Evolutionary conservation across 2,797 vertebrate genomes (phyloP), one percentile per base, ranked within the genome.

Genomic region (Pyrocephalus nanus): DNA sequence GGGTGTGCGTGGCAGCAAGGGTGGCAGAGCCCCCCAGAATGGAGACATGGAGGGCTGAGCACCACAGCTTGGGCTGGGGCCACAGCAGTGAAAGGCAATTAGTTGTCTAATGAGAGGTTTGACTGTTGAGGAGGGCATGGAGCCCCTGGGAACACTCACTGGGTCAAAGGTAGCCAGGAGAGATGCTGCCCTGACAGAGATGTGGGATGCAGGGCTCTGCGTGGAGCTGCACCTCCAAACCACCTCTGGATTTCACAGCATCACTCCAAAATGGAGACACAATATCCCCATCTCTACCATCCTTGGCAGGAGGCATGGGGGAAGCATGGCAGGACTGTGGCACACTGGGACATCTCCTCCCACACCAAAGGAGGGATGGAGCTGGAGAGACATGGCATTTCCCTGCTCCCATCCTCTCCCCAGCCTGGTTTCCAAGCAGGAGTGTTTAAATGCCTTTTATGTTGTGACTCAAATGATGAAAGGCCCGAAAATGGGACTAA

Each of bases 381-480:
- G 18, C 7, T 16, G 75, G 75, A 32, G 38, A 64, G 13, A n/a
- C 22, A 0, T 13, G 40, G 47, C 3, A 1, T 51, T 26, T 74
- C 47, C 64, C 40, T 0, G 10, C 67, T 90, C 38, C 58, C 22
- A 30, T 26, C 48, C 23, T 86, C 67, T 88, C 42, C 60, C 47
- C 36, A 61, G 70, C 72, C 77, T 38, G 53, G 48, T 79, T 96
- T 90, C 88, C 62, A 76, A 43, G 79, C 73, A 47, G 71, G 65
- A 85, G 40, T 57, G 70, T 80, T 95, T 92, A 95, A 95, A 96
- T 42, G 92, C 90, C 96, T 95, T 95, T 95, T 95, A 89, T 88
- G 93, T 92, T 95, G 93, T 81, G 84, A 92, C 81, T 91, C 82
- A 88, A 86, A 83, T 48, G 95, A 95, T 93, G 81, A 97, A 95